phyloP scores from a whole-genome alignment of 2,888 invertebrate species.

The Cerastis leucographa region DNA sequence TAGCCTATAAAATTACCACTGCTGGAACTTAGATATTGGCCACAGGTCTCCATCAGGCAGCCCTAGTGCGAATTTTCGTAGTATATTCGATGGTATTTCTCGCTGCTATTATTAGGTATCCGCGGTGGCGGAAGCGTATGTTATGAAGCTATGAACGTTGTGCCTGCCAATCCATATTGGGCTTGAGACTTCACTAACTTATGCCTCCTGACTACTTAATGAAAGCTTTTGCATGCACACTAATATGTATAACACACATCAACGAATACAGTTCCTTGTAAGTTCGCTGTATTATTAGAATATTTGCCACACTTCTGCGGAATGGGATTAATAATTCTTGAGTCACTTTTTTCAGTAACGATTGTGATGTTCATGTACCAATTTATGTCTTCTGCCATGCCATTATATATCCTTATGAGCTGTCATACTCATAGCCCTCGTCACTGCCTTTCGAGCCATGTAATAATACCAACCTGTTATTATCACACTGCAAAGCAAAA shows the following conservation, averaged over 20 bases:
- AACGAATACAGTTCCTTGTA: neutral
- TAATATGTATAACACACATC: neutral
- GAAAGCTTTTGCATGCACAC: neutral
- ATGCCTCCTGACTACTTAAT: slow-evolving; percentile 21
- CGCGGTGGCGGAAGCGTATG: slow-evolving; percentile 30
- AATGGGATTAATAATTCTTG: neutral
- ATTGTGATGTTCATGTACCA: accelerated
- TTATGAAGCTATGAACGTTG: slow-evolving; percentile 23
- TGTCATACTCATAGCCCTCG: neutral
- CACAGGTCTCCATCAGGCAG: neutral
- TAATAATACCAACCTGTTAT: neutral
- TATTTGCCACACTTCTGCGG: neutral
- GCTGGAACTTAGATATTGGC: neutral
- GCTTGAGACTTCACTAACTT: slow-evolving; percentile 20
- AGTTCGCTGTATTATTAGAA: neutral
- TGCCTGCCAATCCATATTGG: slow-evolving; percentile 23
- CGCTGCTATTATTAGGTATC: slow-evolving; percentile 7
- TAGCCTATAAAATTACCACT: neutral
- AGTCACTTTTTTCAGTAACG: neutral
- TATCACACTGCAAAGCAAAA: neutral
- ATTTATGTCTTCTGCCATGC: neutral
- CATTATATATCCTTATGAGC: neutral
- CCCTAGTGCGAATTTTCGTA: neutral
- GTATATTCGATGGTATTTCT: neutral
- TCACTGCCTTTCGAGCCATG: neutral